These are phyloP conservation scores for Phorcus lineatus DNA, from an alignment of 2,888 invertebrate species.

Conservation along the genomic window DNA sequence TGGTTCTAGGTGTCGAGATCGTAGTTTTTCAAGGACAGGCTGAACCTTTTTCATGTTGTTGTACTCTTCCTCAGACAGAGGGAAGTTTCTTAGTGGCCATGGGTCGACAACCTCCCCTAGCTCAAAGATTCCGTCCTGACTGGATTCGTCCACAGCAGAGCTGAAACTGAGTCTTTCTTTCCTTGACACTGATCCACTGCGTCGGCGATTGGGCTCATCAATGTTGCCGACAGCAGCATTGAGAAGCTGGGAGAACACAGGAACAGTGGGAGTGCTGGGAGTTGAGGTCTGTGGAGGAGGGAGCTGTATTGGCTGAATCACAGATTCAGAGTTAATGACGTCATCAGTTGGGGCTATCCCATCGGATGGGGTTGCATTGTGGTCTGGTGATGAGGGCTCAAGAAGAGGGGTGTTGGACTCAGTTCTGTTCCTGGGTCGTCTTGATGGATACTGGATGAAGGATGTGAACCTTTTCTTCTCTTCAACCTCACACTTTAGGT, in stretches of 20 bases:
- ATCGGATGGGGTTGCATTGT: not conserved
- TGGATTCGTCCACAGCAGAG: constrained; percentile 44
- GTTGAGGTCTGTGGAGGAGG: not conserved
- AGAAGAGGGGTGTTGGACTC: not conserved
- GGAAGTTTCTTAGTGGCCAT: constrained; percentile 66
- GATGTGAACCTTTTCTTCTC: constrained; percentile 81
- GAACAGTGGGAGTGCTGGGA: constrained; percentile 10
- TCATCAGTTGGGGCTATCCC: not conserved
- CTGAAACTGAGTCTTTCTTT: constrained; percentile 35
- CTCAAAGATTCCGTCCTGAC: constrained; percentile 36
- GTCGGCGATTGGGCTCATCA: constrained; percentile 37
- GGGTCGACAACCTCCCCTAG: constrained; percentile 48
- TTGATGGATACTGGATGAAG: constrained; percentile 60
- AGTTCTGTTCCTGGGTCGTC: constrained; percentile 55
- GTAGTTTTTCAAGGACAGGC: constrained; percentile 32
- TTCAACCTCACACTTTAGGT: constrained; percentile 85
- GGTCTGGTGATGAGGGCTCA: constrained; percentile 16
- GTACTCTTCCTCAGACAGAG: constrained; percentile 63
- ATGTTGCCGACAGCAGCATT: constrained; percentile 10
- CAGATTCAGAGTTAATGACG: not conserved
- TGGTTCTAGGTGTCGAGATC: constrained; percentile 14
- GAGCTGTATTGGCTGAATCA: not conserved
- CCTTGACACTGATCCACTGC: constrained; percentile 47
- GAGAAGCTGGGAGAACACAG: constrained; percentile 10
- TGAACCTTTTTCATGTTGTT: constrained; percentile 57